phyloP scores from a whole-genome alignment of 1,140 invertebrate genomes.

The Asbolus verrucosus region DNA sequence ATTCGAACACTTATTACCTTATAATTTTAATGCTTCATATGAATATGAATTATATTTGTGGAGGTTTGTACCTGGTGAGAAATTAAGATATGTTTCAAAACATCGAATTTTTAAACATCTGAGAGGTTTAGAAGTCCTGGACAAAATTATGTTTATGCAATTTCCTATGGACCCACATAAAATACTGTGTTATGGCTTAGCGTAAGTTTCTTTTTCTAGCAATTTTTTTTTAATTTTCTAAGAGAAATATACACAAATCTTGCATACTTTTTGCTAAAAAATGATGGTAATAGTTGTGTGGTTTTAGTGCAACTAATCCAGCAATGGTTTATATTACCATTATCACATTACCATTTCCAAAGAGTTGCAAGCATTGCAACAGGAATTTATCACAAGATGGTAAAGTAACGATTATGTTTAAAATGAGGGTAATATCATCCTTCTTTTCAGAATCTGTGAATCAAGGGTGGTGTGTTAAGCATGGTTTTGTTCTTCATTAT shows the following conservation, averaged over 20 bases:
- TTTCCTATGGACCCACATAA: conserved; percentile 63
- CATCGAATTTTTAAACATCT: conserved; percentile 63
- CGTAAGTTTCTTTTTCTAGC: conserved; percentile 54
- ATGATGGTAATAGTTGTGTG: no score
- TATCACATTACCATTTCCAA: conserved; percentile 61
- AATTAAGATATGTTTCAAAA: conserved; percentile 58
- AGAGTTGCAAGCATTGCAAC: conserved; percentile 62
- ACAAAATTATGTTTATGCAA: conserved; percentile 63
- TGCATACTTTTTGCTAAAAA: no score
- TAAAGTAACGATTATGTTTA: no score
- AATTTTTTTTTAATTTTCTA: conserved; percentile 43
- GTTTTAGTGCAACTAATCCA: conserved; percentile 56
- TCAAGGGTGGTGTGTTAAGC: conserved; percentile 62
- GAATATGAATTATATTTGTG: conserved; percentile 63
- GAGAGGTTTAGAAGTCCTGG: conserved; percentile 56
- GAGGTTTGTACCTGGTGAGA: conserved; percentile 61
- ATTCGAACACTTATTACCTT: conserved; percentile 43
- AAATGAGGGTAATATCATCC: no score
- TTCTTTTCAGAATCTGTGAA: conserved; percentile 55
- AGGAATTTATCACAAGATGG: conserved; percentile 20
- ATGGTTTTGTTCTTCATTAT: conserved; percentile 63
- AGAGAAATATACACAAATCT: no score
- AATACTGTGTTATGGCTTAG: conserved; percentile 63
- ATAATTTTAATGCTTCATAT: conserved; percentile 50
- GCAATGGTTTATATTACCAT: conserved; percentile 62